phyloP scores from a whole-genome alignment of 2,888 invertebrate species.

The Machimus rusticus region DNA sequence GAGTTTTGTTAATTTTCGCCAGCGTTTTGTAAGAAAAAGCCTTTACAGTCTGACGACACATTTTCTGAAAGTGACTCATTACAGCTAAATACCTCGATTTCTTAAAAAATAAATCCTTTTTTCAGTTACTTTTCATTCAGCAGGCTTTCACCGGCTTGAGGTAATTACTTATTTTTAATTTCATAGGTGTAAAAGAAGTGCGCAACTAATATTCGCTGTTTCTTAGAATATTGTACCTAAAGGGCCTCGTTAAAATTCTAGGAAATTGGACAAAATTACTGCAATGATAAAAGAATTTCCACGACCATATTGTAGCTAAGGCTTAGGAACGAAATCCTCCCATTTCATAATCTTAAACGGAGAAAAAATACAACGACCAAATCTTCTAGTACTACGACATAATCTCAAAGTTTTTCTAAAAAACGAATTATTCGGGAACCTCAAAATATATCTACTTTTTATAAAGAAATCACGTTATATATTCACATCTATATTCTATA shows the following conservation, averaged over 20 bases:
- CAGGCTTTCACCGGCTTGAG: background rate
- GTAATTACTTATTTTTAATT: background rate
- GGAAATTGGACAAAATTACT: background rate
- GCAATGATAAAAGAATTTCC: background rate
- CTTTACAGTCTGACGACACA: background rate
- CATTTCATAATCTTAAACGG: too few species aligned
- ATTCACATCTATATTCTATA: too few species aligned
- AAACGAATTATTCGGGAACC: too few species aligned
- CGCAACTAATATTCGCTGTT: background rate
- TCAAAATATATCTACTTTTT: too few species aligned
- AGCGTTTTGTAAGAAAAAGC: background rate
- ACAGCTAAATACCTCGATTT: conserved; percentile 1
- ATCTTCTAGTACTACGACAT: too few species aligned
- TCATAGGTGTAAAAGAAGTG: background rate
- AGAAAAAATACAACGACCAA: too few species aligned
- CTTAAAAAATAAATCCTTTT: background rate
- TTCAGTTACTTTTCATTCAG: background rate
- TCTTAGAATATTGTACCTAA: background rate
- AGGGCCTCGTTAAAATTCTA: background rate
- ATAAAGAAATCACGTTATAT: too few species aligned
- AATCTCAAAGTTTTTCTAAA: too few species aligned
- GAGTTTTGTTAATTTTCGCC: conserved; percentile 9
- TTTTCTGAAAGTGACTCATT: conserved; percentile 5
- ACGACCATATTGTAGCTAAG: background rate
- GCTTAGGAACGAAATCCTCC: too few species aligned